phyloP scores from a whole-genome alignment of 2,888 invertebrate species.

The Nemoura dubitans region DNA sequence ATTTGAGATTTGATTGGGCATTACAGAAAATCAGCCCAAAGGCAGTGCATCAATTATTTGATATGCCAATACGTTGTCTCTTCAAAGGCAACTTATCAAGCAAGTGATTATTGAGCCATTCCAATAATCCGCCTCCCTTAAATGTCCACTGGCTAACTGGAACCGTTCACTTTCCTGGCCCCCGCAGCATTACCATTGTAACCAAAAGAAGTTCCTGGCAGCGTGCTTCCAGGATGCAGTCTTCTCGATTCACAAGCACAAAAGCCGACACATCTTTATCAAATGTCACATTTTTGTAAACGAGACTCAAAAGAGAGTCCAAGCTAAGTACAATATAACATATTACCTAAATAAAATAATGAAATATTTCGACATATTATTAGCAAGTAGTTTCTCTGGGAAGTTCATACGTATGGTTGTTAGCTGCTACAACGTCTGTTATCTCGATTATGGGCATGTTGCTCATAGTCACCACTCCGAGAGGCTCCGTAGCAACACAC shows the following conservation, averaged over 20 bases:
- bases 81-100: background rate
- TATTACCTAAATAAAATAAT: constrained; percentile 12
- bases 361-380: background rate
- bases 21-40: constrained; percentile 25
- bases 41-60: constrained; percentile 36
- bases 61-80: constrained; percentile 29
- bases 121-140: background rate
- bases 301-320: background rate
- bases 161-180: background rate
- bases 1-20: constrained; percentile 26
- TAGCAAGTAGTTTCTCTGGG: constrained; percentile 51
- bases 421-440: constrained; percentile 7
- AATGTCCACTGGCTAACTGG: background rate
- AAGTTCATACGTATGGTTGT: constrained; percentile 41
- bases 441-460: constrained; percentile 21
- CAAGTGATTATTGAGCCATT: constrained; percentile 4
- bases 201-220: background rate
- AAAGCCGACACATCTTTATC: background rate
- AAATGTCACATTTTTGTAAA: background rate
- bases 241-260: constrained; percentile 21
- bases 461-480: background rate
- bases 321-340: constrained; percentile 32
- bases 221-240: background rate
- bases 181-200: background rate
- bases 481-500: background rate